Conservation (phyloP, 2,888 invertebrate genomes). For the Drosophila vallismaia region DNA sequence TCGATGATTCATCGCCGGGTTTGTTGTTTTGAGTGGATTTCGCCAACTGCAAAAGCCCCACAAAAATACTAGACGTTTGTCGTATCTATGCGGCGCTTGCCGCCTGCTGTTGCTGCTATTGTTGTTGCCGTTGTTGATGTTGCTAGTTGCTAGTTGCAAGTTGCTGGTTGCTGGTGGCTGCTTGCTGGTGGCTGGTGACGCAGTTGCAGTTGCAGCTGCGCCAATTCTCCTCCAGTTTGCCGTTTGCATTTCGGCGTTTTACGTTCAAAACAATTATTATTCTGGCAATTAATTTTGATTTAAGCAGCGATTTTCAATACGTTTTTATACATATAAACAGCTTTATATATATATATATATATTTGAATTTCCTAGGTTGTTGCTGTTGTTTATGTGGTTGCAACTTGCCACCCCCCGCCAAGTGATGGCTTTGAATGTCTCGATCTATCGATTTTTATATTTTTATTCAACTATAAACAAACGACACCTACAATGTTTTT, state of each 20-base stretch:
- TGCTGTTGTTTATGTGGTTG: neutral
- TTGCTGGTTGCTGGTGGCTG: neutral
- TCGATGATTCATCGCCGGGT: constrained; percentile 77
- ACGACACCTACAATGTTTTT: constrained; percentile 26
- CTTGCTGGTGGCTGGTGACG: constrained; percentile 44
- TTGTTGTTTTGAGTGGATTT: constrained; percentile 73
- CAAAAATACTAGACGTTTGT: constrained; percentile 73
- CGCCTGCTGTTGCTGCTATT: constrained; percentile 68
- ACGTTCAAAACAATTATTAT: constrained; percentile 80
- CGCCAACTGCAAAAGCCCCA: constrained; percentile 40
- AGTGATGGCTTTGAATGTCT: constrained; percentile 32
- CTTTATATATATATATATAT: constrained; percentile 25
- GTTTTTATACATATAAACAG: constrained; percentile 35
- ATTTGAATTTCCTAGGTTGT: constrained; percentile 8
- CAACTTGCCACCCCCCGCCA: constrained; percentile 20
- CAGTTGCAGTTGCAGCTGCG: constrained; percentile 67
- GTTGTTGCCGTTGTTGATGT: constrained; percentile 49
- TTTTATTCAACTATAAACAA: constrained; percentile 19
- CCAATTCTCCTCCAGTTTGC: constrained; percentile 70
- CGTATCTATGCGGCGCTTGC: constrained; percentile 66
- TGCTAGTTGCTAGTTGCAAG: constrained; percentile 40
- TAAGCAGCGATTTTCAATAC: constrained; percentile 79
- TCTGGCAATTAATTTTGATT: constrained; percentile 82
- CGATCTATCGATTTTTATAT: constrained; percentile 25
- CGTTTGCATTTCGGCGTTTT: constrained; percentile 64